Evolutionary conservation across 2,888 invertebrate species (phyloP).

Genomic region (Epistrophe eligans): DNA sequence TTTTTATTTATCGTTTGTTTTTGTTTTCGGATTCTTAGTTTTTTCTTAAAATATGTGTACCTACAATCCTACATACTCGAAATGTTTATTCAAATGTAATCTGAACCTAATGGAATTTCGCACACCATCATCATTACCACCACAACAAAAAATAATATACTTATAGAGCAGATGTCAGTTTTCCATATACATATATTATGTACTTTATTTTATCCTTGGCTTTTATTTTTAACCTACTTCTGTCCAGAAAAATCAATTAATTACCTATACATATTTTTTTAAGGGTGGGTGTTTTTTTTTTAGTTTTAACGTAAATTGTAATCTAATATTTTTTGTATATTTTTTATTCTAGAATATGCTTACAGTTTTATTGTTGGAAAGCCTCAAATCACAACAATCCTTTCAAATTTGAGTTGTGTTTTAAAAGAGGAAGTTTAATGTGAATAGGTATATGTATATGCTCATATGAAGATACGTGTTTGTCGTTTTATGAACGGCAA

Average conservation of each 20-base stretch:
- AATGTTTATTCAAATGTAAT: constrained; percentile 53
- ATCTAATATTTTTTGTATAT: constrained; percentile 64
- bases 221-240: constrained; percentile 63
- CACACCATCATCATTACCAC: constrained; percentile 34
- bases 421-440: constrained; percentile 28
- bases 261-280: not conserved
- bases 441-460: not conserved
- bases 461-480: not conserved
- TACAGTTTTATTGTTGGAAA: constrained; percentile 7
- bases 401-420: constrained; percentile 52
- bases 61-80: not conserved
- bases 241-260: constrained; percentile 70
- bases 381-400: constrained; percentile 66
- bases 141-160: not conserved
- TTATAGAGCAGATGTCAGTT: constrained; percentile 43
- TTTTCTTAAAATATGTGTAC: not conserved
- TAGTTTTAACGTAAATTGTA: constrained; percentile 59
- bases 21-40: not conserved
- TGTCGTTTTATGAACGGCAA: not conserved
- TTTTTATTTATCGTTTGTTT: not conserved
- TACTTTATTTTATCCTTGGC: constrained; percentile 42
- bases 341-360: constrained; percentile 36
- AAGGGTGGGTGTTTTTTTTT: not conserved
- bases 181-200: constrained; percentile 20
- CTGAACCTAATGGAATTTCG: constrained; percentile 71